Conservation (phyloP, 1,140 invertebrate species). For the Leguminivora glycinivorella region DNA sequence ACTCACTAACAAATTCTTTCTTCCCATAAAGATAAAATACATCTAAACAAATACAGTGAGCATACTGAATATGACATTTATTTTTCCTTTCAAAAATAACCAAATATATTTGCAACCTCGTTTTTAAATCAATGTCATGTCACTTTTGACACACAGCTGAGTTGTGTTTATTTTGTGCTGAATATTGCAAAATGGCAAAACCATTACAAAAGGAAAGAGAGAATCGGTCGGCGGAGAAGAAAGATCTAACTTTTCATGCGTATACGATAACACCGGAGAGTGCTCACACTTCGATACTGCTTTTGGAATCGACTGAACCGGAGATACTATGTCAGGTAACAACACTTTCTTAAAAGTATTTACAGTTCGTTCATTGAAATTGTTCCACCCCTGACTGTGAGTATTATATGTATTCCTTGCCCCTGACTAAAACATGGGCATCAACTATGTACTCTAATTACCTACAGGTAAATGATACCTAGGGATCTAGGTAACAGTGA, state of each 20-base stretch:
- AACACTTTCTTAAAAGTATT: background rate
- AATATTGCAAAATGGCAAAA: constrained; percentile 50
- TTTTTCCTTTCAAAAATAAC: background rate
- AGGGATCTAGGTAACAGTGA: too few relatives aligned
- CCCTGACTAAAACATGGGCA: too few relatives aligned
- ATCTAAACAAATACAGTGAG: constrained; percentile 38
- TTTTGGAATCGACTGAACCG: constrained; percentile 60
- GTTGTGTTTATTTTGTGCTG: background rate
- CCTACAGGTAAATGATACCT: too few relatives aligned
- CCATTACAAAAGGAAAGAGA: constrained; percentile 66
- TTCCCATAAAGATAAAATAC: constrained; percentile 56
- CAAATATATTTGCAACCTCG: background rate
- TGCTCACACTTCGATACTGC: constrained; percentile 61
- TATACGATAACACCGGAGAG: constrained; percentile 66
- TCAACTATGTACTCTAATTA: too few relatives aligned
- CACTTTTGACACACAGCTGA: background rate
- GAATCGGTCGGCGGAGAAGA: constrained; percentile 64
- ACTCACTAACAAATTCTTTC: constrained; percentile 58
- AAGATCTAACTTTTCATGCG: constrained; percentile 60
- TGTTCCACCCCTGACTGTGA: too few relatives aligned
- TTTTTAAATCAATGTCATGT: background rate
- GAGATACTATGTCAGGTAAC: constrained; percentile 70
- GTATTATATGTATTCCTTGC: too few relatives aligned
- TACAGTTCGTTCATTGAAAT: too few relatives aligned
- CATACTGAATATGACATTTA: background rate